Conservation (phyloP, 2,113 vertebrate genomes). For the Ageneiosus marmoratus region DNA sequence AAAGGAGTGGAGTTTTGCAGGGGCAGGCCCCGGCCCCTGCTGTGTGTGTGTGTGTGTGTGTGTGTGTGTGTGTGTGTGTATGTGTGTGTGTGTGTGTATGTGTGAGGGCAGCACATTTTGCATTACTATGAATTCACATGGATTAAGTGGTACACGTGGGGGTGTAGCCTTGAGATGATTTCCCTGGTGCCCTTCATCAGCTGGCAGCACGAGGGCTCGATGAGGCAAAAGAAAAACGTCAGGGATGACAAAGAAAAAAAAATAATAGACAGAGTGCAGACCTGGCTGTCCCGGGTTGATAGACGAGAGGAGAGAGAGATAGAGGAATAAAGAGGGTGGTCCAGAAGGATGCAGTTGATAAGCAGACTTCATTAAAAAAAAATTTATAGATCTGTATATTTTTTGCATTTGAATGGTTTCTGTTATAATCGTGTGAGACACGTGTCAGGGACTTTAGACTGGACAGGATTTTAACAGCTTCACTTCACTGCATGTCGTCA, state of each 20-base stretch:
- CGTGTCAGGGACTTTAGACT: not conserved
- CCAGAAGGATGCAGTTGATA: not conserved
- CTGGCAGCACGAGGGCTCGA: slow-evolving; percentile 62
- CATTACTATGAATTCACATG: slow-evolving; percentile 71
- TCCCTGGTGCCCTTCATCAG: slow-evolving; percentile 73
- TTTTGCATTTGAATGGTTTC: not conserved
- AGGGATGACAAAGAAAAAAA: slow-evolving; percentile 51
- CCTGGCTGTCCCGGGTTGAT: slow-evolving; percentile 70
- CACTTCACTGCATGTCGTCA: not conserved
- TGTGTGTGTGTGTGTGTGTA: slow-evolving; percentile 43
- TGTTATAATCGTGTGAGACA: not conserved
- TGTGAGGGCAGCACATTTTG: slow-evolving; percentile 33
- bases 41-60: slow-evolving; percentile 39
- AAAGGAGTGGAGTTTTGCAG: slow-evolving; percentile 27
- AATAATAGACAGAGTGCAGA: slow-evolving; percentile 57
- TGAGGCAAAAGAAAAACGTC: slow-evolving; percentile 38
- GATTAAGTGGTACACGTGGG: slow-evolving; percentile 59
- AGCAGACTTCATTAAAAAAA: not conserved
- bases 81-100: slow-evolving; percentile 35
- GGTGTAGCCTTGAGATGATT: slow-evolving; percentile 58
- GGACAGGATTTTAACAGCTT: not conserved
- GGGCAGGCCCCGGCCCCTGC: slow-evolving; percentile 17
- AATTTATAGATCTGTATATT: too few species aligned
- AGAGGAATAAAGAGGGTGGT: not conserved
- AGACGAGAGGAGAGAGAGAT: slow-evolving; percentile 40